Conservation (phyloP, 23 tunicate genomes). For the Clavelina lepadiformis region DNA sequence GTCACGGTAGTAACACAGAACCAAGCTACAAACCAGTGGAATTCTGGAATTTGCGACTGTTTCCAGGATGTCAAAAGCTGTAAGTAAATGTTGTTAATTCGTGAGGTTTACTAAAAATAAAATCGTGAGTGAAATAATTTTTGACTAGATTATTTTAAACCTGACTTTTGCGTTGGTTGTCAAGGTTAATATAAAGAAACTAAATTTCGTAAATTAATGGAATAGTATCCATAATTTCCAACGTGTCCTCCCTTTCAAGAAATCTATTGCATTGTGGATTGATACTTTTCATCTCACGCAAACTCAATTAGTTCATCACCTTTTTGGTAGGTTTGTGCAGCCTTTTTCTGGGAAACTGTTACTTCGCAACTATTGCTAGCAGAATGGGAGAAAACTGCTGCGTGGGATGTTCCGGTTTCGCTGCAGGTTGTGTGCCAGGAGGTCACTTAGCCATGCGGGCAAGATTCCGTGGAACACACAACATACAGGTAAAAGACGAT, state of each 20-base stretch:
- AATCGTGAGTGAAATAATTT: neutral
- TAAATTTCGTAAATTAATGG: neutral
- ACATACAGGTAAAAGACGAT: slow-evolving; percentile 40
- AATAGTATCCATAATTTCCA: neutral
- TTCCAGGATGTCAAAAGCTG: slow-evolving; percentile 70
- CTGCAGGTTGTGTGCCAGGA: slow-evolving; percentile 61
- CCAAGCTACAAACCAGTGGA: slow-evolving; percentile 20
- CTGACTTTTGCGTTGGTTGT: neutral
- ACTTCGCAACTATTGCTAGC: slow-evolving; percentile 42
- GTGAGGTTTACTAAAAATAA: too few relatives aligned
- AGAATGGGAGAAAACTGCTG: slow-evolving; percentile 86
- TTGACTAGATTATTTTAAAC: neutral
- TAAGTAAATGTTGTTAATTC: slow-evolving; percentile 13
- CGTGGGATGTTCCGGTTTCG: slow-evolving; percentile 70
- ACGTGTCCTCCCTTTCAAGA: neutral
- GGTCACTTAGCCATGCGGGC: slow-evolving; percentile 83
- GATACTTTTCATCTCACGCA: too few relatives aligned
- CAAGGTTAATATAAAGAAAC: neutral
- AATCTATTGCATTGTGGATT: neutral
- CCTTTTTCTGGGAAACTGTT: slow-evolving; percentile 28
- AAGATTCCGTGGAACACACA: slow-evolving; percentile 46
- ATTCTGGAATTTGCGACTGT: slow-evolving; percentile 52
- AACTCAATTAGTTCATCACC: too few relatives aligned
- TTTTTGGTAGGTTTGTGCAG: slow-evolving; percentile 60
- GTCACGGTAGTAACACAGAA: slow-evolving; percentile 25